A percentile compares a stretch with the other conserved stretches of the same genome.
These are phyloP conservation scores for Clarias batrachus DNA, from an alignment of 2,113 vertebrate species.

Conservation along the genomic window DNA sequence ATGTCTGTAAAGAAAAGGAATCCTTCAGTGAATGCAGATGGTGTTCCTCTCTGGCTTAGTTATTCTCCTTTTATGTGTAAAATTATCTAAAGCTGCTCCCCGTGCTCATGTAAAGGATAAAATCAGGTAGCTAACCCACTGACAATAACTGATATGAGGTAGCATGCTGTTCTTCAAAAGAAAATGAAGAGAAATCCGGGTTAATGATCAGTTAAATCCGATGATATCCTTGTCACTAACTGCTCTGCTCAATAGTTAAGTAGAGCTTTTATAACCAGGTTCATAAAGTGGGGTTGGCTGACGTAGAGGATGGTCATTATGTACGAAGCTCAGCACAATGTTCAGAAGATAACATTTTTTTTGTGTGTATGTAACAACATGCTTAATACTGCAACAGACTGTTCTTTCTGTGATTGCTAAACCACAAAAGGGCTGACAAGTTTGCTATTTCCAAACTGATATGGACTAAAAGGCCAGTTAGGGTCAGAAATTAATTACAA, in stretches of 20 bases:
- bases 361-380: neutral
- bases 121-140: neutral
- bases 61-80: neutral
- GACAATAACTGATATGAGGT: neutral
- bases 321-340: neutral
- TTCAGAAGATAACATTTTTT: constrained; percentile 22
- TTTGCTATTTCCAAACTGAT: neutral
- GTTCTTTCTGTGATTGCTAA: neutral
- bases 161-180: neutral
- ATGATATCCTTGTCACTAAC: neutral
- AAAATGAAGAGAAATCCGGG: neutral
- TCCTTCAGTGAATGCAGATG: neutral
- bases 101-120: neutral
- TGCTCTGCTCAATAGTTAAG: neutral
- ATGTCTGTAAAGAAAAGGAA: neutral
- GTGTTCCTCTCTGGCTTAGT: neutral
- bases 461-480: neutral
- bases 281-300: constrained; percentile 28
- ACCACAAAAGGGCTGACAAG: neutral
- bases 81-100: neutral
- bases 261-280: constrained; percentile 13
- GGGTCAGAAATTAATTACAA: neutral
- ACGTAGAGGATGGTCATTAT: neutral
- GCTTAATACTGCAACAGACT: neutral
- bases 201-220: constrained; percentile 3